Conservation (phyloP, 2,113 vertebrate species). For the Festucalex cinctus region DNA sequence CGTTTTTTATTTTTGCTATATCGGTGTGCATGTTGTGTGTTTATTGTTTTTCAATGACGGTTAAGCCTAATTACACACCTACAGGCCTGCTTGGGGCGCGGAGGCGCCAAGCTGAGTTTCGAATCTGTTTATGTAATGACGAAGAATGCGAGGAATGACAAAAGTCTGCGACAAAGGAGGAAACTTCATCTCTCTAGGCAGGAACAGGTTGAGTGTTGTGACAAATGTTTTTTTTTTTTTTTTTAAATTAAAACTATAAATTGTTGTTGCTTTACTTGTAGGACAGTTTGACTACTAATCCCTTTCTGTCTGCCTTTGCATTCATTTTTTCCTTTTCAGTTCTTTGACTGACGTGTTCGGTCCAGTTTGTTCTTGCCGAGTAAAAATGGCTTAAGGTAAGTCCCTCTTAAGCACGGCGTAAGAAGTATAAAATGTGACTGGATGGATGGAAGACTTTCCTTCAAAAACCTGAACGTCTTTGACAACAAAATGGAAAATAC, state of each 20-base stretch:
- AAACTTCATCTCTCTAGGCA: slow-evolving; percentile 15
- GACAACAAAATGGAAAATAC: not conserved
- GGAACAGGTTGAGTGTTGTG: slow-evolving; percentile 18
- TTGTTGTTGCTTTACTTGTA: not conserved
- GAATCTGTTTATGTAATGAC: slow-evolving; percentile 35
- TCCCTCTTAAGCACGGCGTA: not conserved
- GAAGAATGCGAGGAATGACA: slow-evolving; percentile 65
- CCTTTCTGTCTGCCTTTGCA: not conserved
- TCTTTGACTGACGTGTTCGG: not conserved
- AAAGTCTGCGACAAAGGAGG: slow-evolving; percentile 22
- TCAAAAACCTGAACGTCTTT: not conserved
- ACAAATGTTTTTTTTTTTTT: not conserved
- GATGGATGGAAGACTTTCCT: not conserved
- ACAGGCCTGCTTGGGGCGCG: slow-evolving; percentile 26
- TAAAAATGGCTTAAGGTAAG: not conserved
- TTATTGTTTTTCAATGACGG: slow-evolving; percentile 20
- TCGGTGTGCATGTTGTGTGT: slow-evolving; percentile 18
- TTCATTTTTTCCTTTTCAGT: not conserved
- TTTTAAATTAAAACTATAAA: not conserved
- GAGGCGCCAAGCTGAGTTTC: slow-evolving; percentile 41
- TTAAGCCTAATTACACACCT: slow-evolving; percentile 60
- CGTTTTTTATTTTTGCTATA: too few species aligned
- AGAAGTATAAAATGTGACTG: not conserved
- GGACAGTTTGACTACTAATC: not conserved
- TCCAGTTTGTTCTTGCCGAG: not conserved